These are phyloP conservation scores for Nycticebus coucang DNA, from an alignment of 2,113 vertebrate genomes.

Conservation along the genomic window DNA sequence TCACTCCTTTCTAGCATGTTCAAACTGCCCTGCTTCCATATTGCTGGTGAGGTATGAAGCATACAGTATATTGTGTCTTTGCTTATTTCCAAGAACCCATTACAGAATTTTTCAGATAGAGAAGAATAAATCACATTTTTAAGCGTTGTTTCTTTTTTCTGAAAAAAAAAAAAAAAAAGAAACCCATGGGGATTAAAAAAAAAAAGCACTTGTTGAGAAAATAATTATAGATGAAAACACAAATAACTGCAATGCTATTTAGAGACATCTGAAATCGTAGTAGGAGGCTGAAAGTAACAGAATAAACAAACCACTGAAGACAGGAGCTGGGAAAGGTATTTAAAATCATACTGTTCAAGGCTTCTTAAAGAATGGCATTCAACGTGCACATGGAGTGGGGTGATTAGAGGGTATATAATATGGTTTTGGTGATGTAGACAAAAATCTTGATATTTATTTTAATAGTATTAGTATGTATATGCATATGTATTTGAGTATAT, in stretches of 20 bases:
- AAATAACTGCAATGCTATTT: slow-evolving; percentile 67
- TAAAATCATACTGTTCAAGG: background rate
- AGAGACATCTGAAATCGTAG: slow-evolving; percentile 57
- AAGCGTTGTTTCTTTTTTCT: background rate
- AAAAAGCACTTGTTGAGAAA: slow-evolving; percentile 61
- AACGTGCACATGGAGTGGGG: background rate
- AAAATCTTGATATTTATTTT: background rate
- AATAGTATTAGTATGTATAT: background rate
- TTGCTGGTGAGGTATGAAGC: background rate
- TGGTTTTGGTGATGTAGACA: background rate
- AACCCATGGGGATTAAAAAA: slow-evolving; percentile 1
- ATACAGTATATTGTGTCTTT: background rate
- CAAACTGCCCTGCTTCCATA: background rate
- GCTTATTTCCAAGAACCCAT: slow-evolving; percentile 37
- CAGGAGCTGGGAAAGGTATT: slow-evolving; percentile 51
- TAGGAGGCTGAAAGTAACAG: slow-evolving; percentile 53
- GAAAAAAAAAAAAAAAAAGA: slow-evolving; percentile 46
- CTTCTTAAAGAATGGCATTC: background rate
- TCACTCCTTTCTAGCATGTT: background rate
- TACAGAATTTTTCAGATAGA: slow-evolving; percentile 6
- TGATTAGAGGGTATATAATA: background rate
- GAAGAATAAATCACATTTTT: slow-evolving; percentile 39
- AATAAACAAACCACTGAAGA: slow-evolving; percentile 54
- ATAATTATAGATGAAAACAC: slow-evolving; percentile 70
- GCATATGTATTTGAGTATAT: background rate